Evolutionary conservation across 1,140 invertebrate genomes (phyloP), one percentile per base, ranked within the genome.

Genomic region (Daktulosphaira vitifoliae): DNA sequence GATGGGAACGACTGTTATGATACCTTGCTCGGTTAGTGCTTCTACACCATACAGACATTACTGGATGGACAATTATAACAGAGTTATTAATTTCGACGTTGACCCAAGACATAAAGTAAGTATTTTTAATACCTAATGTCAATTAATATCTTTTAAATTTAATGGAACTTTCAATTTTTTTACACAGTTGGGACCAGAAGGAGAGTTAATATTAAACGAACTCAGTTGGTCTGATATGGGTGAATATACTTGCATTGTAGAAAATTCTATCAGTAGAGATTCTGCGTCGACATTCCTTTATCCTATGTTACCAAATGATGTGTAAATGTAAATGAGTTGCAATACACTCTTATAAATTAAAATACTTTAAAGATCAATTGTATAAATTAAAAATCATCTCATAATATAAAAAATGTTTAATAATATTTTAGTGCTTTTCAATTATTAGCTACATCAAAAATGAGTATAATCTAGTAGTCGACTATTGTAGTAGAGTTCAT

Each of bases 191-290:
- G 56, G 56, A 4, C 42, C 56, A 0, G 56, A 48, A 62, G 56
- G 56, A 18, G 56, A 62, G 13, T 25, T 62, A 18, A 33, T 62
- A 8, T 29, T 62, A 13, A 62, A 62, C 42, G 46, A 46, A 9
- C 44, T 62, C 9, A 62, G 42, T 42, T 62, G 56, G 56, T 62
- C 56, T 7, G 56, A 62, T 5, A 62, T 62, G 56, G 56, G 56
- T 26, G 56, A 62, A 48, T 62, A 62, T n/a, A 62, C 56, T 22
- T 62, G 56, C 8, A 25, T 62, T n/a, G 42, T 15, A 3, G 56
- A 62, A 29, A 62, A 62, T 48, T 29, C 56, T 1, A 33, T 62
- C 2, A 62, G 56, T 6, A 23, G 56, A 33, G 56, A 62, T 20
- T 26, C 26, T 11, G 44, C 56, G 16, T 62, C 56, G 6, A 62